These are phyloP conservation scores for Rhingia campestris DNA, from an alignment of 2,888 invertebrate genomes.

Conservation along the genomic window DNA sequence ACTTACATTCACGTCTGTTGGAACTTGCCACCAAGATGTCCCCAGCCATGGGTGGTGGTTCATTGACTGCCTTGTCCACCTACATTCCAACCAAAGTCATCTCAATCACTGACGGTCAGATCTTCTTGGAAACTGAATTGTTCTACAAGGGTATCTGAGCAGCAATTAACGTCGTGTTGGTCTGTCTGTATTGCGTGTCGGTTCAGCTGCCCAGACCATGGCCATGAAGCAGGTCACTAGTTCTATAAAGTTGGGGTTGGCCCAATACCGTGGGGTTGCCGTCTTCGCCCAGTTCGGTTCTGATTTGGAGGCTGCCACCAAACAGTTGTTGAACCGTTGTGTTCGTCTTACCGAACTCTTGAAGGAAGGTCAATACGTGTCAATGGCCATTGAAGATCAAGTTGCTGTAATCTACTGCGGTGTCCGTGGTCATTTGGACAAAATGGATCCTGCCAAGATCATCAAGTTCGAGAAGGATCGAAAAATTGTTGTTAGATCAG, in stretches of 20 bases:
- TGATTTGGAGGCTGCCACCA: conserved; percentile 99
- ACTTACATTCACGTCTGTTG: conserved; percentile 98
- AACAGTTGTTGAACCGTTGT: conserved; percentile 98
- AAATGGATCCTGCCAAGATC: conserved; percentile 98
- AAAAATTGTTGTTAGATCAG: too few species aligned
- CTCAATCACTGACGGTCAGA: too few species aligned
- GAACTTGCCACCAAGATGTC: conserved; percentile 99
- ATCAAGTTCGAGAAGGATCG: conserved; percentile 99
- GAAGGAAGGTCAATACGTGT: conserved; percentile 99
- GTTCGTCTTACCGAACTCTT: conserved; percentile 98
- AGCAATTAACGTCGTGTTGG: too few species aligned
- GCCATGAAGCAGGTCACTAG: conserved; percentile 99
- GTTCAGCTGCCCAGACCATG: too few species aligned
- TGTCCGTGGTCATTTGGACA: conserved; percentile 99
- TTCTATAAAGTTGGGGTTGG: conserved; percentile 99
- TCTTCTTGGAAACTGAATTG: too few species aligned
- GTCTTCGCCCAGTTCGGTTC: conserved; percentile 99
- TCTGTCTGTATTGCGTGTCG: too few species aligned
- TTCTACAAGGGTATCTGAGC: too few species aligned
- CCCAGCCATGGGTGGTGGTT: too few species aligned
- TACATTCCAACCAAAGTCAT: too few species aligned
- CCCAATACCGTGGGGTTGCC: conserved; percentile 99
- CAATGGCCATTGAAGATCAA: conserved; percentile 99
- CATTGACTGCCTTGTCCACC: too few species aligned
- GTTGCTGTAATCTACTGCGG: conserved; percentile 99